A percentile compares a stretch with the other conserved stretches of the same genome.
phyloP scores from a whole-genome alignment of 2,797 vertebrate species.

The Halcyon smyrnensis region DNA sequence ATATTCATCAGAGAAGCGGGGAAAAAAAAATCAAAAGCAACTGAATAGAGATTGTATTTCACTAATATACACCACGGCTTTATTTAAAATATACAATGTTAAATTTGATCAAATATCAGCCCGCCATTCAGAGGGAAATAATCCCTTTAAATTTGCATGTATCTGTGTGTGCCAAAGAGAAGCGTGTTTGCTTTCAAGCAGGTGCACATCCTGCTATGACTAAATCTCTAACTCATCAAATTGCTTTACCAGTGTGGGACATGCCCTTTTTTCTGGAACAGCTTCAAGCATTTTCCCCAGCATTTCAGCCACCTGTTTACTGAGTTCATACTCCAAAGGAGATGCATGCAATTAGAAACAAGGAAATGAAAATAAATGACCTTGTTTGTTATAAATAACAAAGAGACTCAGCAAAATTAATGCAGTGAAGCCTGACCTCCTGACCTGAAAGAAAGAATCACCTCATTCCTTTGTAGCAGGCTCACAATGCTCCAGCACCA shows the following conservation, averaged over 20 bases:
- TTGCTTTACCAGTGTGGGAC: constrained; percentile 72
- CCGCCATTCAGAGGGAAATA: constrained; percentile 62
- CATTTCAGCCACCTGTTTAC: constrained; percentile 84
- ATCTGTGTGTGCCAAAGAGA: constrained; percentile 68
- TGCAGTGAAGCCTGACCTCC: constrained; percentile 79
- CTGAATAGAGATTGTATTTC: constrained; percentile 52
- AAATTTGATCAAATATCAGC: constrained; percentile 72
- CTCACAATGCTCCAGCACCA: constrained; percentile 69
- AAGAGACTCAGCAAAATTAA: constrained; percentile 82
- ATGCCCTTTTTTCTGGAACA: constrained; percentile 76
- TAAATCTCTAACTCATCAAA: constrained; percentile 78
- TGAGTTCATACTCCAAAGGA: constrained; percentile 79
- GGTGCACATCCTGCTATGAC: constrained; percentile 76
- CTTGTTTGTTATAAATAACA: constrained; percentile 82
- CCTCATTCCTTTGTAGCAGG: constrained; percentile 77
- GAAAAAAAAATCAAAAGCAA: constrained; percentile 1
- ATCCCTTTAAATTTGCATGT: constrained; percentile 75
- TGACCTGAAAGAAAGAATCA: constrained; percentile 78
- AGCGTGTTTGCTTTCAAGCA: constrained; percentile 74
- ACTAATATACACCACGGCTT: constrained; percentile 40
- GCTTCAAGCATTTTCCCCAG: constrained; percentile 69
- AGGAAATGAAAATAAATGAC: constrained; percentile 87
- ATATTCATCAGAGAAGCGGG: not conserved
- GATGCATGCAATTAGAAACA: constrained; percentile 81
- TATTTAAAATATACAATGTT: constrained; percentile 61